Conservation (phyloP, 2,113 vertebrate genomes). For the Oplegnathus fasciatus region DNA sequence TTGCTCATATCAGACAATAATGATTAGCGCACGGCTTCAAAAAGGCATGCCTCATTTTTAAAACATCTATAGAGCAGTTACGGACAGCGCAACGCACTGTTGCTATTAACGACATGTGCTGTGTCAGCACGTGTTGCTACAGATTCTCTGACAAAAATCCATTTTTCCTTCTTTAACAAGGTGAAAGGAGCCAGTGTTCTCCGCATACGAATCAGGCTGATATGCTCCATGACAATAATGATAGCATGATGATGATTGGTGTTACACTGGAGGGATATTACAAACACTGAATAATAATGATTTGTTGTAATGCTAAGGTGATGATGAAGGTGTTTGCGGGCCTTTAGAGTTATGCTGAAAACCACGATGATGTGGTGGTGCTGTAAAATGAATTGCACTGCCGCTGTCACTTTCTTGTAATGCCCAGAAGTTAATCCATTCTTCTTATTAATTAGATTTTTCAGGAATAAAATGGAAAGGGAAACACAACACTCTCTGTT, state of each 20-base stretch:
- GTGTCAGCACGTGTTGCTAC: slow-evolving; percentile 4
- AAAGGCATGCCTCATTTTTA: slow-evolving; percentile 1
- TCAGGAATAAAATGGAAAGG: neutral
- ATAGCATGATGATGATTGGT: slow-evolving; percentile 29
- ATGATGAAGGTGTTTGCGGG: slow-evolving; percentile 1
- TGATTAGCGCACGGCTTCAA: slow-evolving; percentile 7
- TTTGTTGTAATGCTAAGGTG: neutral
- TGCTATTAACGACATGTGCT: neutral
- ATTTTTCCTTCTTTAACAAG: slow-evolving; percentile 28
- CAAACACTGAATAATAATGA: slow-evolving; percentile 38
- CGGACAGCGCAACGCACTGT: neutral
- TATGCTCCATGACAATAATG: neutral
- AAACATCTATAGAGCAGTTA: slow-evolving; percentile 12
- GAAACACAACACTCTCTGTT: neutral
- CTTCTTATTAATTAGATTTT: neutral
- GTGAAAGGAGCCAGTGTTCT: neutral
- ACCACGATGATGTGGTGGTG: neutral
- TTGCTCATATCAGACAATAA: slow-evolving; percentile 17
- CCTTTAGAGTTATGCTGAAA: neutral
- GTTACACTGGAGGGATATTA: slow-evolving; percentile 17
- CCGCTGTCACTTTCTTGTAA: slow-evolving; percentile 11
- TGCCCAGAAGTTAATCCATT: neutral
- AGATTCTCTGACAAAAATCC: slow-evolving; percentile 9
- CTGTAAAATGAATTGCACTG: neutral
- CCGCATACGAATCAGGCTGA: slow-evolving; percentile 27